Percentiles rank a stretch among this genome's conserved stretches.
These are phyloP conservation scores for Acronicta alni DNA, from an alignment of 2,888 invertebrate genomes.

Conservation along the genomic window DNA sequence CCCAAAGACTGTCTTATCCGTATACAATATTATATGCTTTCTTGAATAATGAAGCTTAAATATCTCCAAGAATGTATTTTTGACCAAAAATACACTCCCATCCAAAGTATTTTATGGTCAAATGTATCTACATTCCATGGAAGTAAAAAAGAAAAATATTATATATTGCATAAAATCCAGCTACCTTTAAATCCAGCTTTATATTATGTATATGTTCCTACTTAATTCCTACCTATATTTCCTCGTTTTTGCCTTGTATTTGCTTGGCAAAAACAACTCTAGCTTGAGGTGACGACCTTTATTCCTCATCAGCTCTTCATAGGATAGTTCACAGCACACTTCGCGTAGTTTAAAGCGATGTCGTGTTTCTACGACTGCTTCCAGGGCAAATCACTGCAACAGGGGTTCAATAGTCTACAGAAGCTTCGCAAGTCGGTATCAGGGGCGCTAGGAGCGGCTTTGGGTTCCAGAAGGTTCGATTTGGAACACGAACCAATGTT, in stretches of 20 bases:
- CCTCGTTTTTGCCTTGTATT: not conserved
- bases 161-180: not conserved
- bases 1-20: no score
- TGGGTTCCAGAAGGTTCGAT: conserved; percentile 86
- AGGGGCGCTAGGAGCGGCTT: conserved; percentile 87
- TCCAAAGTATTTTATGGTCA: no score
- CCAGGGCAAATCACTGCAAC: conserved; percentile 86
- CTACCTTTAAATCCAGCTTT: conserved; percentile 5
- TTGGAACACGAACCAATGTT: conserved; percentile 86
- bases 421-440: conserved; percentile 92
- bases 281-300: conserved; percentile 66
- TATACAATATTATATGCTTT: no score
- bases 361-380: conserved; percentile 88
- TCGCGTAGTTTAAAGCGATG: conserved; percentile 86
- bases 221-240: not conserved
- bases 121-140: no score
- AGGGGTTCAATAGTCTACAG: conserved; percentile 91
- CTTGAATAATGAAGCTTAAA: no score
- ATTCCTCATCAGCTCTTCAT: conserved; percentile 79
- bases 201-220: not conserved
- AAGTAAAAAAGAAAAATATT: no score
- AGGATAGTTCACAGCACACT: conserved; percentile 59
- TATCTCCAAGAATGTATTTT: no score
- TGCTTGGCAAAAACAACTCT: conserved; percentile 3
- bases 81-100: no score